Percentiles rank a stretch among this genome's conserved stretches.
Evolutionary conservation across 2,797 vertebrate genomes (phyloP).

Genomic region (Chloroceryle amazona): DNA sequence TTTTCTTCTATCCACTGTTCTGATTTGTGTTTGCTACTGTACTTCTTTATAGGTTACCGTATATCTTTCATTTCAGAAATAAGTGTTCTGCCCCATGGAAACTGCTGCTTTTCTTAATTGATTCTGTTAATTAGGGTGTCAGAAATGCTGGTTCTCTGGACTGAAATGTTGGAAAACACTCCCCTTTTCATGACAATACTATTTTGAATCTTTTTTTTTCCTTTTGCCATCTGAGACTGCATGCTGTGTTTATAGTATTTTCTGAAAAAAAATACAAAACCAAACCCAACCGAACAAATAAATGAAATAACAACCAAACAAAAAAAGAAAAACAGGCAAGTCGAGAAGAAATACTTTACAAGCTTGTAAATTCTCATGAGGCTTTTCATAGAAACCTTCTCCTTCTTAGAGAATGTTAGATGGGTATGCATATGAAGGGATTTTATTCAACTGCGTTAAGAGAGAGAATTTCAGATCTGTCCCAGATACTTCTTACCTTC

Average conservation of each 20-base stretch:
- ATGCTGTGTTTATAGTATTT: not conserved
- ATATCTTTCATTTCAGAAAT: not conserved
- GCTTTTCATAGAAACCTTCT: not conserved
- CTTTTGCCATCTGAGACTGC: not conserved
- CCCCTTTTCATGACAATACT: not conserved
- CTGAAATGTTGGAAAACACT: not conserved
- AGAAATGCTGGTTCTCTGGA: not conserved
- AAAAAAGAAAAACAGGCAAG: not conserved
- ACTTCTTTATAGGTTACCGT: not conserved
- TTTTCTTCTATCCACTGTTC: not conserved
- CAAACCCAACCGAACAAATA: too few relatives aligned
- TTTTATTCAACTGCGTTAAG: not conserved
- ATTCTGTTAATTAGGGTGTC: not conserved
- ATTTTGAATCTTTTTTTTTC: not conserved
- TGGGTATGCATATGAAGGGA: not conserved
- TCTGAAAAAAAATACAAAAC: too few relatives aligned
- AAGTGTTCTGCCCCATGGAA: not conserved
- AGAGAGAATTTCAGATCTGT: not conserved
- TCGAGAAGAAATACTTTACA: not conserved
- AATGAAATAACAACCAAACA: not conserved
- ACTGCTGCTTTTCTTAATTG: not conserved
- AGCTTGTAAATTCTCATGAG: slow-evolving; percentile 11
- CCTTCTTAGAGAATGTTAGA: not conserved
- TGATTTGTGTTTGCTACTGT: not conserved
- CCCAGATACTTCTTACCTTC: not conserved